Base-by-base conservation (phyloP, 37 sponge, comb jelly and placozoan species). In the Aplysina aerophoba region DNA sequence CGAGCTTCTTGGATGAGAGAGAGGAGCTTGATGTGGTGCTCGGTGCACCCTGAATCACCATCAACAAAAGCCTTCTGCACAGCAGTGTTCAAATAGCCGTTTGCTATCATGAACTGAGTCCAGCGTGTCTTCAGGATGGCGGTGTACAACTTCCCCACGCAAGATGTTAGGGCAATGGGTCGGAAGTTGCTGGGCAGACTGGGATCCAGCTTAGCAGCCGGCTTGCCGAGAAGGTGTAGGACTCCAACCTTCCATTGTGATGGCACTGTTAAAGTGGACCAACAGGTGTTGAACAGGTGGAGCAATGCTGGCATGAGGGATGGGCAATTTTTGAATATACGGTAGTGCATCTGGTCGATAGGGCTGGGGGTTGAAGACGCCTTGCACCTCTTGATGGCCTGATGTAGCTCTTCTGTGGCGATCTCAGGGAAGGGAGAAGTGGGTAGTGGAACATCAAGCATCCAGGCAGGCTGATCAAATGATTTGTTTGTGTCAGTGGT, bases 251-350 rank as follows among this genome's bases (percentile, higher is more conserved):
- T 81, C 81, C 81, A 81, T 15, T 24, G 30, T 25, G 17, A 16
- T 34, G 81, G 81, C 15, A 81, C 36, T 28, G 59, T 57, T 30
- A 35, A 55, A 16, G 50, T 15, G 16, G 61, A 50, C 81, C 62
- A 81, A 31, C 80, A 79, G 57, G 33, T 56, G 33, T 81, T 81
- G 37, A 14, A 58, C 1, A 81, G 36, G 61, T 81, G 34, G 4
- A 8, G 33, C 37, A 81, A 28, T 21, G 61, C 81, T 33, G 33
- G 21, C 36, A 35, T 24, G 20, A 58, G 36, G n/a, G 81, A 39
- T 24, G 81, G 81, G 55, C 81, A 81, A 25, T 30, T 28, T 58
- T 81, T 81, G 72, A 84, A 41, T 6, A 55, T 0, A 15, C 25
- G 22, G 57, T 50, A 84, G 72, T 27, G 17, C 1, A 69, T 28